phyloP scores from a whole-genome alignment of 2,888 invertebrate genomes.

The Platerodrilus igneus region DNA sequence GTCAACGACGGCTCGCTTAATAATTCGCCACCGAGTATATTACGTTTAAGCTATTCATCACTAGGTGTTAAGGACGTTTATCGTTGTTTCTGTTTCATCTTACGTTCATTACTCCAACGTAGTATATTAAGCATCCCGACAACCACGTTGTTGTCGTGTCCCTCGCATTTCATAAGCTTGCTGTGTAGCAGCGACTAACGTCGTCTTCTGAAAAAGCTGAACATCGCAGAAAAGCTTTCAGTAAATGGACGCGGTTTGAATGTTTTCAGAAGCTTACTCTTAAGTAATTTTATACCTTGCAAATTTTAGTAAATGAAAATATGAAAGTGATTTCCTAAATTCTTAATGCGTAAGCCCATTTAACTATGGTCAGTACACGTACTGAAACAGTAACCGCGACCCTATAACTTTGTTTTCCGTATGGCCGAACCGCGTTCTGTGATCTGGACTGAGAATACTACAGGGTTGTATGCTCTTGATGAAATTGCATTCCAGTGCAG shows the following conservation, averaged over 20 bases:
- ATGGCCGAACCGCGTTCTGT: constrained; percentile 47
- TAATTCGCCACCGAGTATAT: constrained; percentile 36
- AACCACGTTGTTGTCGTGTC: constrained; percentile 42
- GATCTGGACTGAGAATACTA: constrained; percentile 46
- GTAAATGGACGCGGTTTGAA: too few relatives aligned
- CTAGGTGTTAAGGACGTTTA: constrained; percentile 46
- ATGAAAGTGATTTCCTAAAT: too few relatives aligned
- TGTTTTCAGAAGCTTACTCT: too few relatives aligned
- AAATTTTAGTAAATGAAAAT: too few relatives aligned
- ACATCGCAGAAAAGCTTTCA: too few relatives aligned
- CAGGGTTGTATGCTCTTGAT: constrained; percentile 46
- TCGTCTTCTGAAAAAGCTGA: too few relatives aligned
- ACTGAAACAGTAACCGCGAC: constrained; percentile 48
- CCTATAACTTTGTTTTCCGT: constrained; percentile 50
- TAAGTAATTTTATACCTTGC: too few relatives aligned
- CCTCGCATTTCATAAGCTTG: constrained; percentile 31
- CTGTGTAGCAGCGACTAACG: constrained; percentile 16
- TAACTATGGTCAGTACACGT: constrained; percentile 32
- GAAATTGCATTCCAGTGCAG: constrained; percentile 51
- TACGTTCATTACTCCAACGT: constrained; percentile 44
- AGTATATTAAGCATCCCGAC: constrained; percentile 45
- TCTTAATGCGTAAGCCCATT: too few relatives aligned
- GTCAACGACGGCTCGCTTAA: constrained; percentile 30
- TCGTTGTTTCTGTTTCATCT: constrained; percentile 48
- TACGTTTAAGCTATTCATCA: constrained; percentile 45